A percentile compares a stretch with the other conserved stretches of the same genome.
These are phyloP conservation scores for Serrognathus titanus DNA, from an alignment of 2,888 invertebrate species.

Conservation along the genomic window DNA sequence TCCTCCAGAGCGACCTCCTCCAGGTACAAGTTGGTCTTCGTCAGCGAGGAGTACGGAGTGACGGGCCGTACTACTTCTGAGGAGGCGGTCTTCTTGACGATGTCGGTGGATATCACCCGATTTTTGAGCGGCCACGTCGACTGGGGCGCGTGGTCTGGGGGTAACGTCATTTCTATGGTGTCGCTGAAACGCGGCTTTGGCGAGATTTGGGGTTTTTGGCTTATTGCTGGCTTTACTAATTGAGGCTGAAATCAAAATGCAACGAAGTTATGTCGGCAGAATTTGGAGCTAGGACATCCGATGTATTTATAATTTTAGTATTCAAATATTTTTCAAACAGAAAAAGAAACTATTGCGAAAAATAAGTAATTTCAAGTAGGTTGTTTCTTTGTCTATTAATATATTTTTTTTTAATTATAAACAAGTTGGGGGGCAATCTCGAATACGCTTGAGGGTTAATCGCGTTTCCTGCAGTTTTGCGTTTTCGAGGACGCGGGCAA, in stretches of 20 bases:
- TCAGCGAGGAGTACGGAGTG: background rate
- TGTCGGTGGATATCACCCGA: constrained; percentile 50
- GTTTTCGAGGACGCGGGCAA: too few species aligned
- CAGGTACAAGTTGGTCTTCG: constrained; percentile 34
- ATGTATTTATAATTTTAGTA: too few species aligned
- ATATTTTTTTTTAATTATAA: too few species aligned
- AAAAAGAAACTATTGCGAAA: too few species aligned
- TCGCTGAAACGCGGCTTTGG: constrained; percentile 53
- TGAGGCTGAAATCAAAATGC: constrained; percentile 22
- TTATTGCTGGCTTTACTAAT: constrained; percentile 50
- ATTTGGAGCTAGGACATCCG: background rate
- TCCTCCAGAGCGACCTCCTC: constrained; percentile 79
- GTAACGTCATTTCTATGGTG: constrained; percentile 63
- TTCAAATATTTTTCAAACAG: too few species aligned
- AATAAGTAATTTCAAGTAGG: too few species aligned
- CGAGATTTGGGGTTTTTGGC: constrained; percentile 51
- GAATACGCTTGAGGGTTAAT: too few species aligned
- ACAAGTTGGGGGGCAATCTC: too few species aligned
- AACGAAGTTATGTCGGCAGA: too few species aligned
- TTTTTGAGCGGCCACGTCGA: constrained; percentile 62
- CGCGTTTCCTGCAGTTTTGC: too few species aligned
- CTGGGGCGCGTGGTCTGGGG: constrained; percentile 56
- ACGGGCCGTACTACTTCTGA: constrained; percentile 21
- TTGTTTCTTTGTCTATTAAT: too few species aligned
- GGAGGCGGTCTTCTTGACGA: constrained; percentile 41